phyloP scores from a whole-genome alignment of 2,797 vertebrate genomes.

The Myiotriccus ornatus region DNA sequence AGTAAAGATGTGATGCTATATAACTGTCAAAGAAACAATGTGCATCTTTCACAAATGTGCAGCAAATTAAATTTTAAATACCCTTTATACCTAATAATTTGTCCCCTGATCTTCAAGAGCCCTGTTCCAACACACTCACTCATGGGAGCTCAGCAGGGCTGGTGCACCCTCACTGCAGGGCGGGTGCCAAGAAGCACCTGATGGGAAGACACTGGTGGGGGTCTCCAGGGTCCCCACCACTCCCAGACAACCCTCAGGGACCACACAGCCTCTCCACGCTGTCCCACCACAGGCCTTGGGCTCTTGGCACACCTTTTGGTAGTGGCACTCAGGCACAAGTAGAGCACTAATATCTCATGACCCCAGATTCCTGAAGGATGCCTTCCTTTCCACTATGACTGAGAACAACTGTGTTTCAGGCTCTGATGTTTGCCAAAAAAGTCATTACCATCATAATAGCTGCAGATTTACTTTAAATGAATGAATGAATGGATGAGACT shows the following conservation, averaged over 20 bases:
- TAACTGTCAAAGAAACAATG: not conserved
- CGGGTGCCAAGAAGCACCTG: not conserved
- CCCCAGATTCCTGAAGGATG: not conserved
- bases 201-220: no score
- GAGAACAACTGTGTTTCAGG: not conserved
- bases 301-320: not conserved
- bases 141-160: not conserved
- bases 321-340: not conserved
- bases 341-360: not conserved
- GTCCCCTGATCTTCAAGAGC: not conserved
- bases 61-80: not conserved
- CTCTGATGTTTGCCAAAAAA: not conserved
- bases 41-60: fast-evolving
- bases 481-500: not conserved
- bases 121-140: not conserved
- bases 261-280: not conserved
- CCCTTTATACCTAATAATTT: not conserved
- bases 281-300: not conserved
- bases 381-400: not conserved
- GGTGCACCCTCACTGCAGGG: not conserved
- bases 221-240: not conserved
- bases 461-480: not conserved
- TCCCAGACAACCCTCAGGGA: not conserved
- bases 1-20: not conserved
- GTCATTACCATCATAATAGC: not conserved